Base-by-base conservation (phyloP, 2,888 invertebrate genomes). In the Emesis furor region DNA sequence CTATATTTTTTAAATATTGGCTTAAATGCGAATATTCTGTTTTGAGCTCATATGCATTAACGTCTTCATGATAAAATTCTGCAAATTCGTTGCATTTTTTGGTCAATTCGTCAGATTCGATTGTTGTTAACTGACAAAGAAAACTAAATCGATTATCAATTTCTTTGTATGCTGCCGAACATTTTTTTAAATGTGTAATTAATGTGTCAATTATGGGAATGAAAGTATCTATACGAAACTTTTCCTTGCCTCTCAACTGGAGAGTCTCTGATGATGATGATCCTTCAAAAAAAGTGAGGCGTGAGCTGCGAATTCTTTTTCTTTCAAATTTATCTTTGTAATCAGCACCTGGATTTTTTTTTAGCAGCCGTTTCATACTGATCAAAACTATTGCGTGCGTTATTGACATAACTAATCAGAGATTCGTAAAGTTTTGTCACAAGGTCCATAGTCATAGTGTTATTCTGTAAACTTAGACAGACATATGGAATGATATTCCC, bases 151-250 rank as follows among this genome's bases (percentile, higher is more conserved):
- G 65, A 78, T 42, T 78, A 65, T 78, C 76, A 69, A 76, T 69
- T 76, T 76, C 76, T 69, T 69, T 30, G 69, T 69, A 76, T 77
- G 79, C 76, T 79, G 76, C 77, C 75, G 71, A 83, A 79, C 76
- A 77, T 76, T 83, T 73, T 83, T 69, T 76, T 69, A 69, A 69
- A 55, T 76, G 76, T 83, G 39, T 72, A 73, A 71, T 24, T 42
- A 67, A 59, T 59, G 72, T 73, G 73, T 85, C 76, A 82, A 81
- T 82, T 85, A 83, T 85, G 82, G 82, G 78, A 79, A 78, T 79
- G 35, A 55, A 73, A 83, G 76, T 83, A 78, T 81, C 78, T 85
- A 83, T 79, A 83, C 75, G 79, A 85, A 85, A 83, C 79, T 81
- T 83, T 81, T 85, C 79, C 77, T 81, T 85, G 78, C 80, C 80